Conservation (phyloP, 1,140 invertebrate species). For the Pogonus chalceus region DNA sequence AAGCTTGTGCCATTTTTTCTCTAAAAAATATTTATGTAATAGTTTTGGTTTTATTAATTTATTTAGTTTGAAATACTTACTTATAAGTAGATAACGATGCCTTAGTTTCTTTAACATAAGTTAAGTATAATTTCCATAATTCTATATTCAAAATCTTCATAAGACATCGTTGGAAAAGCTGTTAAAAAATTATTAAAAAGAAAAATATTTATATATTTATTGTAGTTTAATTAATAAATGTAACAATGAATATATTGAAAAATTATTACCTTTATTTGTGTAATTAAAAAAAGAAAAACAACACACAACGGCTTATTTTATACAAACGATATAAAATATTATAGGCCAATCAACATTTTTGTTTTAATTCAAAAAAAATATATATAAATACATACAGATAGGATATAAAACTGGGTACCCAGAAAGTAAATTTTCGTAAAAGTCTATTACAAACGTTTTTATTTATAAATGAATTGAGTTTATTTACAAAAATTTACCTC, state of each 20-base stretch:
- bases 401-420: slow-evolving; percentile 16
- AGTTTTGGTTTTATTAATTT: too few species aligned
- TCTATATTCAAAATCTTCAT: slow-evolving; percentile 99
- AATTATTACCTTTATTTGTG: too few species aligned
- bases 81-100: slow-evolving; percentile 86
- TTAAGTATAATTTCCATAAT: slow-evolving; percentile 94
- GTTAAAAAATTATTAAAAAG: slow-evolving; percentile 28
- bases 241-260: too few species aligned
- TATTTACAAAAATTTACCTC: slow-evolving; percentile 51
- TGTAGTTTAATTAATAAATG: neutral
- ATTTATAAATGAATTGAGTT: slow-evolving; percentile 14
- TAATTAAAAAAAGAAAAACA: too few species aligned
- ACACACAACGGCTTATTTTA: too few species aligned
- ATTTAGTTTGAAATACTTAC: too few species aligned
- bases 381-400: neutral
- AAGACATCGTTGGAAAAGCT: slow-evolving; percentile 95
- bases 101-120: slow-evolving; percentile 97
- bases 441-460: too few species aligned
- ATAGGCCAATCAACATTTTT: neutral
- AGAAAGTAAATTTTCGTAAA: slow-evolving; percentile 29
- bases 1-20: slow-evolving; percentile 99
- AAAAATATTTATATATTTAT: too few species aligned
- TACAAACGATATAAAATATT: too few species aligned
- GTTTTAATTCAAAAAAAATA: neutral
- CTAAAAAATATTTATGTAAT: slow-evolving; percentile 46